Evolutionary conservation across 2,113 vertebrate species (phyloP), one percentile per base, ranked within the genome.

Genomic region (Pluvialis apricaria): DNA sequence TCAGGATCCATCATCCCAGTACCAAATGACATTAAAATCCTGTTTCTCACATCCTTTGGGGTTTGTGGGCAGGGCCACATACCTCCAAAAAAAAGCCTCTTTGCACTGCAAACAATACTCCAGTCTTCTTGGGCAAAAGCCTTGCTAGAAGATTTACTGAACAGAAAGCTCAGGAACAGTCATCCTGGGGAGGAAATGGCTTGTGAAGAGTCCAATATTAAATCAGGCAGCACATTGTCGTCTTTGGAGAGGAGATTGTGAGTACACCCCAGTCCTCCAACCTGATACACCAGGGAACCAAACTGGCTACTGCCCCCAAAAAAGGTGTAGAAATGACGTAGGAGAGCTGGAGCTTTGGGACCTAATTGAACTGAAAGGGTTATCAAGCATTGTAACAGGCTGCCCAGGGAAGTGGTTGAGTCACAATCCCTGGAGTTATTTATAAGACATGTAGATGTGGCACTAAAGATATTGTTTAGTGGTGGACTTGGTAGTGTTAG

Each of bases 311-410:
- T 42, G 14, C 3, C 13, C 34, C 9, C 9, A 44, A 44, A 2
- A 26, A 73, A 49, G 18, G 24, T 15, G 18, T 3, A 61, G 51
- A 52, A 90, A 73, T 7, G 2, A 7, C 2, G 2, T 4, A 54
- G 5, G 3, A 18, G 17, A 24, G 49, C 28, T 19, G 18, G 22
- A 84, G 5, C 1, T 79, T 66, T 44, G 31, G 13, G 10, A 19
- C 1, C 1, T 49, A n/a, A 45, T 8, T 28, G 15, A 75, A 81
- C 7, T 2, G 2, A 38, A 82, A 36, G 13, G 5, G 1, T 1
- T 73, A 5, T 18, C 26, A 40, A 58, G 20, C 25, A 28, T 1
- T 21, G 20, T 32, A 20, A 54, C 12, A n/a, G 18, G 20, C 12
- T 78, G 15, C 21, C 28, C 65, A 54, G 45, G n/a, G 26, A 45